Evolutionary conservation across 2,888 invertebrate genomes (phyloP).

Genomic region (Mayetiola destructor): DNA sequence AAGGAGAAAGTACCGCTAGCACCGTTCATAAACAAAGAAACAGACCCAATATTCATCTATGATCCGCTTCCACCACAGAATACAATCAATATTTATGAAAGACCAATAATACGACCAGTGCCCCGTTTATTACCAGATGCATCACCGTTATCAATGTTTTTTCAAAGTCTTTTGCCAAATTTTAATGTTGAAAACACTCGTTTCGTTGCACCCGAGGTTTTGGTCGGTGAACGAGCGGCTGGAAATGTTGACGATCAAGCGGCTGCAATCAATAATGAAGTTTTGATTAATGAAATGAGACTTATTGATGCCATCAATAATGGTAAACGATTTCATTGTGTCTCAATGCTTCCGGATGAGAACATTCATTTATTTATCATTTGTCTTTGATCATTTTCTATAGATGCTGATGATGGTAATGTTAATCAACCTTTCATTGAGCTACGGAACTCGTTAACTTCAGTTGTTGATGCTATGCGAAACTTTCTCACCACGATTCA

Average conservation of each 20-base stretch:
- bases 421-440: constrained; percentile 8
- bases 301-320: background rate
- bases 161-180: constrained; percentile 57
- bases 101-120: background rate
- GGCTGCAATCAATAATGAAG: constrained; percentile 19
- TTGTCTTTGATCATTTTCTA: background rate
- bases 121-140: constrained; percentile 25
- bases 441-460: constrained; percentile 47
- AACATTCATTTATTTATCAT: background rate
- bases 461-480: constrained; percentile 56
- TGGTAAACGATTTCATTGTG: too few relatives aligned
- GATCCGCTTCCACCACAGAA: constrained; percentile 68
- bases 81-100: constrained; percentile 50
- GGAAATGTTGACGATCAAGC: constrained; percentile 20
- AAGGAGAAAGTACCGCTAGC: constrained; percentile 37
- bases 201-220: constrained; percentile 19
- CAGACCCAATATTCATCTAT: constrained; percentile 46
- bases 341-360: too few relatives aligned
- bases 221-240: constrained; percentile 17
- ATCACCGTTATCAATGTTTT: constrained; percentile 42
- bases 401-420: background rate
- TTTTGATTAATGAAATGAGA: background rate
- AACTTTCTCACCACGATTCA: constrained; percentile 53
- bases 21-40: constrained; percentile 31
- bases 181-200: constrained; percentile 36